Evolutionary conservation across 2,113 vertebrate genomes (phyloP).

Genomic region (Formicarius rufipectus): DNA sequence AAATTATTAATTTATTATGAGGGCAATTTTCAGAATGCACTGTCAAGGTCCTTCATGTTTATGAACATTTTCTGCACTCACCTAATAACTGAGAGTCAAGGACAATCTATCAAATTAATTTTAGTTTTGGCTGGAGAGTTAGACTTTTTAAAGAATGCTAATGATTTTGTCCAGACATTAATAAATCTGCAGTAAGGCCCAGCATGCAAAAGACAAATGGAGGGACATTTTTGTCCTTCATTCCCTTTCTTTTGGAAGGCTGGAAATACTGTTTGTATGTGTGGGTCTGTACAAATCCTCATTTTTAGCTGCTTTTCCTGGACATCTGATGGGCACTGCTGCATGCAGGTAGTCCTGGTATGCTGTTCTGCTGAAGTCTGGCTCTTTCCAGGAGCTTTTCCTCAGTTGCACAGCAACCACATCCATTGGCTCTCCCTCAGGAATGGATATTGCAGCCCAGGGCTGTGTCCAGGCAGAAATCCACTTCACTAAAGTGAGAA

Average conservation of each 20-base stretch:
- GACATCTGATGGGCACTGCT: background rate
- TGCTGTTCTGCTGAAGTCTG: background rate
- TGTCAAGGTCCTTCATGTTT: constrained; percentile 60
- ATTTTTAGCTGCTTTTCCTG: background rate
- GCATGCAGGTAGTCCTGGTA: background rate
- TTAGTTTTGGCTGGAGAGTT: constrained; percentile 53
- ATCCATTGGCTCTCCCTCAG: background rate
- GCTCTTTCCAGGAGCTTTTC: background rate
- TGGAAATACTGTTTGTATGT: background rate
- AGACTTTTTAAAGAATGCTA: constrained; percentile 46
- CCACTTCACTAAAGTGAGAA: background rate
- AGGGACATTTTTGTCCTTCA: constrained; percentile 22
- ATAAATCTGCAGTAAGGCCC: constrained; percentile 43
- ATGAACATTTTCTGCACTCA: constrained; percentile 32
- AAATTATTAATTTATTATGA: constrained; percentile 46
- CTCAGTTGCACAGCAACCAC: background rate
- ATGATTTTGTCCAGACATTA: constrained; percentile 45
- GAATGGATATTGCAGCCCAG: background rate
- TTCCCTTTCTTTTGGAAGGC: background rate
- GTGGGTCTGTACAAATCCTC: background rate
- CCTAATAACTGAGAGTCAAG: constrained; percentile 56
- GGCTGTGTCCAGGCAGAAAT: background rate
- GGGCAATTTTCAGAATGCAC: constrained; percentile 17
- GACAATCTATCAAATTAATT: constrained; percentile 63
- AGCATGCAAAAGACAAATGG: constrained; percentile 5